These are phyloP conservation scores for Cygnus buccinator DNA, from an alignment of 2,113 vertebrate genomes.

Conservation along the genomic window DNA sequence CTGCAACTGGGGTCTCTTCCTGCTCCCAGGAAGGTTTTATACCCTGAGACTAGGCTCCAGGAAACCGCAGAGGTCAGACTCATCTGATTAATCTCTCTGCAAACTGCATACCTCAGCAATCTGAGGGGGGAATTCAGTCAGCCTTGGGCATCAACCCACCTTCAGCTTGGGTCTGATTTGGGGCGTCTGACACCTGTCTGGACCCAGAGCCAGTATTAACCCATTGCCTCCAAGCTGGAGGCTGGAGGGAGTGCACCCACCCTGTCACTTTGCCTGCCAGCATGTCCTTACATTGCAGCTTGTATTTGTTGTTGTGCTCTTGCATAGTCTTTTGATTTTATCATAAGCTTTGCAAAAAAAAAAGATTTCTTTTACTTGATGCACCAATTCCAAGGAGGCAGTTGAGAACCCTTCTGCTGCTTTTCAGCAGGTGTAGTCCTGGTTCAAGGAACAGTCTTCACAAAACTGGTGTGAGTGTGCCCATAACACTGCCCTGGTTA, in stretches of 20 bases:
- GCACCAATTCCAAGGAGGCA: neutral
- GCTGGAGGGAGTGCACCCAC: neutral
- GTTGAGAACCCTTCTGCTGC: neutral
- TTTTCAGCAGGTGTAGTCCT: neutral
- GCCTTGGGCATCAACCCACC: neutral
- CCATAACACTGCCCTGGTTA: fast-evolving
- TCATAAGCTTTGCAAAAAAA: neutral
- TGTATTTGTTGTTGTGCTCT: neutral
- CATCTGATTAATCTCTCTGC: conserved; percentile 21
- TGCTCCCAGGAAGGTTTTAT: conserved; percentile 51
- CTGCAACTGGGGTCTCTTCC: neutral
- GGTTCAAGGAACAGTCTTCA: neutral
- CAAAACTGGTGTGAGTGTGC: fast-evolving
- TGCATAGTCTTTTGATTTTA: neutral
- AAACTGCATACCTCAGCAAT: conserved; percentile 20
- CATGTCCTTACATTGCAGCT: neutral
- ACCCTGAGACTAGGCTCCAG: conserved; percentile 50
- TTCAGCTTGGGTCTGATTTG: neutral
- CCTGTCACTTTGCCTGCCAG: neutral
- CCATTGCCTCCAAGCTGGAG: neutral
- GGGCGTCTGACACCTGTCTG: neutral
- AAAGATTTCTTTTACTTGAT: neutral
- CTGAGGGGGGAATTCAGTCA: conserved; percentile 20
- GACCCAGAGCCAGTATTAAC: neutral
- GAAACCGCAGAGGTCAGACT: conserved; percentile 47